Evolutionary conservation across 2,888 invertebrate genomes (phyloP).

Genomic region (Leucozona laternaria): DNA sequence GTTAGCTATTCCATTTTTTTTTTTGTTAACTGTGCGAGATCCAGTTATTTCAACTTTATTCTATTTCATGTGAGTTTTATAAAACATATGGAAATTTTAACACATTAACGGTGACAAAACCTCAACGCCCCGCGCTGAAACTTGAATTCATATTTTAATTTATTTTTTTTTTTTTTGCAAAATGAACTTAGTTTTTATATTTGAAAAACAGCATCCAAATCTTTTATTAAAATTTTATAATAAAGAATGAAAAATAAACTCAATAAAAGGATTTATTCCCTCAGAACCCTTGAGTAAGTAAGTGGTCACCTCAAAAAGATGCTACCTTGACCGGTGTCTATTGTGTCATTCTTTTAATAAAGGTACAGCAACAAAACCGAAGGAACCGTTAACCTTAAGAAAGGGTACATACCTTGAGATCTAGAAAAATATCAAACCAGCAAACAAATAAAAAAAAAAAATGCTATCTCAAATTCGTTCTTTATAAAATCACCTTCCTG

Average conservation of each 20-base stretch:
- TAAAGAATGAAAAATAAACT: constrained; percentile 37
- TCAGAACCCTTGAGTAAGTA: constrained; percentile 60
- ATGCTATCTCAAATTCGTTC: constrained; percentile 52
- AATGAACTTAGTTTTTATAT: background rate
- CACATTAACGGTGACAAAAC: constrained; percentile 13
- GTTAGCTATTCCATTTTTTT: background rate
- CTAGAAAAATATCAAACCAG: constrained; percentile 18
- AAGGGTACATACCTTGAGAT: constrained; percentile 23
- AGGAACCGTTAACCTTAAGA: constrained; percentile 60
- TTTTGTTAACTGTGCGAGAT: background rate
- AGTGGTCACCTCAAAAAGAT: constrained; percentile 69
- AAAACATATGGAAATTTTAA: background rate
- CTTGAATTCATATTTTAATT: constrained; percentile 10
- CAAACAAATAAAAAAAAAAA: constrained; percentile 9
- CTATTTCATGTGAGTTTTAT: constrained; percentile 19
- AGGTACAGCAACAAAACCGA: constrained; percentile 24
- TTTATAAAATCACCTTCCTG: constrained; percentile 68
- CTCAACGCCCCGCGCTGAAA: constrained; percentile 27
- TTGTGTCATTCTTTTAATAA: constrained; percentile 53
- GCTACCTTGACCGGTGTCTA: constrained; percentile 69
- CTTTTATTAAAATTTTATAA: constrained; percentile 50
- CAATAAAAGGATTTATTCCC: constrained; percentile 64
- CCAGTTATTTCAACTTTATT: constrained; percentile 6
- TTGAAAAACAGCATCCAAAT: constrained; percentile 10
- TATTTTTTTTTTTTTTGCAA: constrained; percentile 14